These are phyloP conservation scores for Triplophysa tibetana DNA, from an alignment of 2,113 vertebrate species.

Conservation along the genomic window DNA sequence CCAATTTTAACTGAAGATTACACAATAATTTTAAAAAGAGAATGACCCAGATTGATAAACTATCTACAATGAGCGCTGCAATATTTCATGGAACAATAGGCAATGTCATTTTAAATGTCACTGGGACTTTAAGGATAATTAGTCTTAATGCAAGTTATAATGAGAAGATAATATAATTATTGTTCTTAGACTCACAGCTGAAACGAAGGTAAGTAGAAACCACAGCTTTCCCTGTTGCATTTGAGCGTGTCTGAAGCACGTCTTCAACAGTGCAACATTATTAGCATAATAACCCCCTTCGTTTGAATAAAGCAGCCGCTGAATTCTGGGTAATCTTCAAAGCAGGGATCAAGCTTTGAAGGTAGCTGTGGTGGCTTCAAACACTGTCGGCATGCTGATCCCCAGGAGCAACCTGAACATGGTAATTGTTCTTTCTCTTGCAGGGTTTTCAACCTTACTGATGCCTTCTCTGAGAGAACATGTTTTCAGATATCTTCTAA, in stretches of 20 bases:
- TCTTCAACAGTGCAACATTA: conserved; percentile 35
- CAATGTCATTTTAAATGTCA: no score
- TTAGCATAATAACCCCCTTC: conserved; percentile 57
- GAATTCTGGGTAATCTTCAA: conserved; percentile 68
- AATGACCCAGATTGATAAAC: no score
- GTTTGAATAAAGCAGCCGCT: conserved; percentile 63
- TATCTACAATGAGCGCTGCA: no score
- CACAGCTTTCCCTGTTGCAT: conserved; percentile 17
- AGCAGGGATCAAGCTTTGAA: conserved; percentile 70
- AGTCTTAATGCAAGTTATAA: not conserved
- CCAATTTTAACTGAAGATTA: no score
- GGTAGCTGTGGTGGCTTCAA: conserved; percentile 71
- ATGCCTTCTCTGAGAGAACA: not conserved
- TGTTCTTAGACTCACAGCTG: conserved; percentile 26
- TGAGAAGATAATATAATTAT: conserved; percentile 10
- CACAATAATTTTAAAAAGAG: no score
- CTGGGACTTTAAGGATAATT: not conserved
- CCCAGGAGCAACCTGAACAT: conserved; percentile 48
- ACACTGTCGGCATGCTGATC: conserved; percentile 59
- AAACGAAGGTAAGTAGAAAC: conserved; percentile 5
- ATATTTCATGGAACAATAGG: no score
- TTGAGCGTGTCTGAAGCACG: conserved; percentile 20
- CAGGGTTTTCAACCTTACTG: conserved; percentile 24
- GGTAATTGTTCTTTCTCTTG: conserved; percentile 31
- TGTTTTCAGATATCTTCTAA: not conserved